phyloP scores from a whole-genome alignment of 2,888 invertebrate genomes.

The Branchellion lobata region DNA sequence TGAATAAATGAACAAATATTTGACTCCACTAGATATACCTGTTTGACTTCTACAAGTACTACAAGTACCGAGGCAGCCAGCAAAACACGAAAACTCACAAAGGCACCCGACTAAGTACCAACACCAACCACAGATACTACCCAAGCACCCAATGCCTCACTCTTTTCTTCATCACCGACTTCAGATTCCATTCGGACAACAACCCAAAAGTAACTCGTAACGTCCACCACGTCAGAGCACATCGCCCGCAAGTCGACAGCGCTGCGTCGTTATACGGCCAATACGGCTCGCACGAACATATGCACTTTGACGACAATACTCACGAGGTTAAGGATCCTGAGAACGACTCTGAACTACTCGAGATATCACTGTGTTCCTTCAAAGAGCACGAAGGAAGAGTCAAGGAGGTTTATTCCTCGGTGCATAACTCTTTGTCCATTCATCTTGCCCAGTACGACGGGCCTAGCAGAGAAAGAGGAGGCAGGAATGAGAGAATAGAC shows the following conservation, averaged over 20 bases:
- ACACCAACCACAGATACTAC: neutral
- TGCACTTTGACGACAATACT: neutral
- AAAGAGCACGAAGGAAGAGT: neutral
- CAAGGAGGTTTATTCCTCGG: constrained; percentile 17
- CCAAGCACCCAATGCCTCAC: neutral
- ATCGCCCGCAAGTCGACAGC: neutral
- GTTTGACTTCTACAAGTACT: constrained; percentile 11
- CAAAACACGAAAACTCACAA: too few relatives aligned
- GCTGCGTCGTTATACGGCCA: neutral
- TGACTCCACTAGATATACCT: neutral
- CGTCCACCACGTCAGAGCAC: neutral
- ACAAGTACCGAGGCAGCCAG: neutral
- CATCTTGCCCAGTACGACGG: neutral
- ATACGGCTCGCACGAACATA: neutral
- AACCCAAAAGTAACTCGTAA: neutral
- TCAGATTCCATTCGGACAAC: neutral
- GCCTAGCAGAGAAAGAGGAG: neutral
- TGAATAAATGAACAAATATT: too few relatives aligned
- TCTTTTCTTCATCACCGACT: neutral
- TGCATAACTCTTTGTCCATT: constrained; percentile 14
- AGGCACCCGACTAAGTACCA: neutral
- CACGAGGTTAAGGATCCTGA: neutral
- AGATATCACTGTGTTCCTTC: neutral
- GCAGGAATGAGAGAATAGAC: neutral
- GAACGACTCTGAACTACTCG: neutral